phyloP scores from a whole-genome alignment of 2,113 vertebrate genomes.

The crab-eating macaque (Macaca fascicularis) region T2T-MFA8v1.1 NC_088378.1:132163001-132163500 shows the following conservation, averaged over 20 bases:
- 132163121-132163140: background rate
- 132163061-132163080: background rate
- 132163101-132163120: background rate
- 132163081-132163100: background rate
- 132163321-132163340: background rate
- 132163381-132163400: background rate
- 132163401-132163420: background rate
- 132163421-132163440: background rate
- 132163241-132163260: too few relatives aligned
- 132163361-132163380: background rate
- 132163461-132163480: background rate
- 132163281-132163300: background rate
- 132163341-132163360: background rate
- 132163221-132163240: background rate
- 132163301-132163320: background rate
- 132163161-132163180: background rate
- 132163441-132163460: background rate
- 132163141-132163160: background rate
- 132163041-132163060: background rate
- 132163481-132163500: background rate
- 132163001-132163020: background rate
- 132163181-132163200: background rate
- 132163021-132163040: background rate
- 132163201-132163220: background rate
- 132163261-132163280: background rate